These are phyloP conservation scores for Microcebus griseorufus DNA, from an alignment of 2,113 vertebrate genomes.

Conservation along the genomic window DNA sequence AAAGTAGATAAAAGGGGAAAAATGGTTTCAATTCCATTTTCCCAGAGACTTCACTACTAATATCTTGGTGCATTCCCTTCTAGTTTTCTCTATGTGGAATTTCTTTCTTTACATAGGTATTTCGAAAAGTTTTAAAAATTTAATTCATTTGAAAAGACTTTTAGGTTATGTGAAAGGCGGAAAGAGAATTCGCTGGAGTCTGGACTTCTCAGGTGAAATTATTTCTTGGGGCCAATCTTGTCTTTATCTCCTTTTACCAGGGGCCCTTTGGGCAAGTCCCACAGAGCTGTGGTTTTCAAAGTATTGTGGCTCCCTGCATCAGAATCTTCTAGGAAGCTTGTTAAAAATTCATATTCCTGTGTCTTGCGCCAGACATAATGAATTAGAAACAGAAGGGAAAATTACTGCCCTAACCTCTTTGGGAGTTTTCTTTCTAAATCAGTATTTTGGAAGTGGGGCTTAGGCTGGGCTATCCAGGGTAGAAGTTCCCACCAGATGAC, in stretches of 20 bases:
- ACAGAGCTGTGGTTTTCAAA: not conserved
- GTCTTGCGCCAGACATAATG: not conserved
- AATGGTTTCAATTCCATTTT: not conserved
- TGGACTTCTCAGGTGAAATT: not conserved
- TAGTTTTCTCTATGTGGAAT: not conserved
- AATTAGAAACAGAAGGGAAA: not conserved
- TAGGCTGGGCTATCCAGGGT: not conserved
- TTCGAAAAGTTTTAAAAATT: constrained; percentile 10
- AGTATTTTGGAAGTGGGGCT: not conserved
- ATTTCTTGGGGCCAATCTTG: not conserved
- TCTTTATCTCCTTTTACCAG: not conserved
- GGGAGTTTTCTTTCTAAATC: not conserved
- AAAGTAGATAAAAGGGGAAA: not conserved
- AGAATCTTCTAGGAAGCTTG: not conserved
- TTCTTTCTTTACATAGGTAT: not conserved
- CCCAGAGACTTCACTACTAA: not conserved
- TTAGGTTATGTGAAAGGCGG: not conserved
- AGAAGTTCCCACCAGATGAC: not conserved
- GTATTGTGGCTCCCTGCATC: not conserved
- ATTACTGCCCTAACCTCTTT: not conserved
- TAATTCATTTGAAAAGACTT: constrained; percentile 22
- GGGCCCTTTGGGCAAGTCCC: not conserved
- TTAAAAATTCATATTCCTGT: not conserved
- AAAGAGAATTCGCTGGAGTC: not conserved
- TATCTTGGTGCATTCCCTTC: not conserved